Conservation (phyloP, 1,140 invertebrate genomes). For the Calephelis nemesis region DNA sequence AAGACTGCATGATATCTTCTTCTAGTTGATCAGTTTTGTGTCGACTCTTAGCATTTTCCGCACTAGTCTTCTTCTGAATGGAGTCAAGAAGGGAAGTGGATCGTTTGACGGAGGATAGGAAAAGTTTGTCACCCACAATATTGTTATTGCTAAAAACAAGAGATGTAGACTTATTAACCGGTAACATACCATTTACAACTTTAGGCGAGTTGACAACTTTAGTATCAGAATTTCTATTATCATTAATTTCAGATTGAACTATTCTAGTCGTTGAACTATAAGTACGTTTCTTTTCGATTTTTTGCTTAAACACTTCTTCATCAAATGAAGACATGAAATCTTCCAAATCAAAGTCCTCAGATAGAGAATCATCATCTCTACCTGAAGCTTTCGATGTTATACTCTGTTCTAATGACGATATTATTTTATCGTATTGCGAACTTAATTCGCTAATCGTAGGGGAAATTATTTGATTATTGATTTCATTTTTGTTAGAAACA, state of each 20-base stretch:
- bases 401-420: slow-evolving; percentile 76
- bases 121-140: slow-evolving; percentile 64
- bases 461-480: slow-evolving; percentile 52
- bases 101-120: slow-evolving; percentile 73
- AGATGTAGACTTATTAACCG: slow-evolving; percentile 77
- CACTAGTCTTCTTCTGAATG: slow-evolving; percentile 66
- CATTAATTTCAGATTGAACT: slow-evolving; percentile 55
- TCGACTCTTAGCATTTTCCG: slow-evolving; percentile 50
- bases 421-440: slow-evolving; percentile 75
- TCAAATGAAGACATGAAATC: slow-evolving; percentile 77
- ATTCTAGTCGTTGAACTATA: slow-evolving; percentile 71
- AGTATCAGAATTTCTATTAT: slow-evolving; percentile 50
- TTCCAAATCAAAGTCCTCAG: slow-evolving; percentile 76
- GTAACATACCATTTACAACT: slow-evolving; percentile 54
- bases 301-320: slow-evolving; percentile 70
- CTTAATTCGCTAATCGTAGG: slow-evolving; percentile 66
- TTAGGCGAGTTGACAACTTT: slow-evolving; percentile 60
- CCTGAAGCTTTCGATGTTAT: slow-evolving; percentile 70
- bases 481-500: slow-evolving; percentile 46
- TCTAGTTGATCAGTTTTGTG: slow-evolving; percentile 70
- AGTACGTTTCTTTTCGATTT: slow-evolving; percentile 59
- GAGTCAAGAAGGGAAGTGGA: slow-evolving; percentile 76
- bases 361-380: slow-evolving; percentile 74
- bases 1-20: slow-evolving; percentile 75
- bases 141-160: slow-evolving; percentile 79